These are phyloP conservation scores for Ophraella communa DNA, from an alignment of 2,888 invertebrate species.

Conservation along the genomic window DNA sequence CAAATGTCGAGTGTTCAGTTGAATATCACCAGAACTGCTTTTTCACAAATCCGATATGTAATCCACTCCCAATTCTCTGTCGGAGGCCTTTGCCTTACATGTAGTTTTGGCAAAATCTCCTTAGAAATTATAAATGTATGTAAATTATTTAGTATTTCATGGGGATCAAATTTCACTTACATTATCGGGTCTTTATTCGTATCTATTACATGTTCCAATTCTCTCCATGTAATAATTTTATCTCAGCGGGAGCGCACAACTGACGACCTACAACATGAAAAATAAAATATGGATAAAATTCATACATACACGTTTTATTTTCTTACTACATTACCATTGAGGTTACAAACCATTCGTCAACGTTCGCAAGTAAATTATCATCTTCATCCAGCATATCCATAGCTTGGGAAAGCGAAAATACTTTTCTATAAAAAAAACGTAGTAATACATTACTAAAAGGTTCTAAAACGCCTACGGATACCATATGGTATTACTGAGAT, in stretches of 20 bases:
- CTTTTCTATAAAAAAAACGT: no score
- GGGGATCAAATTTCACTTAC: not conserved
- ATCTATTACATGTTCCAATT: slow-evolving; percentile 9
- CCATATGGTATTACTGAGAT: no score
- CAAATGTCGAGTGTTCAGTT: slow-evolving; percentile 18
- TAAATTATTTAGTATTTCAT: no score
- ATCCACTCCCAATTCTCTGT: not conserved
- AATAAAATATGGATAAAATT: slow-evolving; percentile 1
- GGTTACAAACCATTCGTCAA: slow-evolving; percentile 24
- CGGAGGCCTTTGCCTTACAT: not conserved
- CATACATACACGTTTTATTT: no score
- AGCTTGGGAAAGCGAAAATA: no score
- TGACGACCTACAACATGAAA: slow-evolving; percentile 18
- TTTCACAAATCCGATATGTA: slow-evolving; percentile 17
- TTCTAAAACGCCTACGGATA: no score
- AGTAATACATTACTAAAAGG: no score
- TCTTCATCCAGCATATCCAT: not conserved
- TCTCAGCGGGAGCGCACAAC: slow-evolving; percentile 21
- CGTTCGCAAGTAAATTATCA: slow-evolving; percentile 9
- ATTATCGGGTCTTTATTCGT: not conserved
- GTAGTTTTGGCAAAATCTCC: not conserved
- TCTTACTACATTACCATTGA: slow-evolving; percentile 13
- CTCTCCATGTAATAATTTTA: slow-evolving; percentile 23
- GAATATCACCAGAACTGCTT: slow-evolving; percentile 8
- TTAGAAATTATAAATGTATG: not conserved